Evolutionary conservation across 2,797 vertebrate genomes (phyloP), one percentile per base, ranked within the genome.

Genomic region (Pangasius macronema): DNA sequence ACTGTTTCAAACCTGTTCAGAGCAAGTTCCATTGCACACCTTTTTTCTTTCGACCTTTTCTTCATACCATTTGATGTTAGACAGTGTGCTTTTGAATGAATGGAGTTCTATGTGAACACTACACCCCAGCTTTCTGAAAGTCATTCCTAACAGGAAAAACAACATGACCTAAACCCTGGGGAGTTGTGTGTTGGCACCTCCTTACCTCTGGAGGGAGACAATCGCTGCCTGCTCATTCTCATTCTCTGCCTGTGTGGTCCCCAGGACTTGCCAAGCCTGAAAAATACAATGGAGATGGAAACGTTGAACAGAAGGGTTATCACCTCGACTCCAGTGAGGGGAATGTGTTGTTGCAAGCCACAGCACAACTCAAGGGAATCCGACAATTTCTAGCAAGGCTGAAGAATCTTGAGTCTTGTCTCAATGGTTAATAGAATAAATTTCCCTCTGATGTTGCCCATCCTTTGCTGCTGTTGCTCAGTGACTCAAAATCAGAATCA

Each of bases 201-300:
- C 91, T 92, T 96, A 99, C 99, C 98, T 99, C 95, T 99, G 99
- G 93, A 99, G 98, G 94, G 98, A 98, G 90, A 99, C 97, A 92
- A 99, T 99, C 2, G 99, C 99, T 93, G 97, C 97, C 90, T 99
- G 99, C 91, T 99, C 99, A 0, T 99, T 99, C 93, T 99, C 99
- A 91, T 99, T 99, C 94, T 99, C 98, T 33, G 99, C 99, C 90
- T 99, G 99, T 80, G 98, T 98, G 90, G 97, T 98, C 67, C 99
- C 98, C 89, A 99, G 94, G 91, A 98, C 97, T 92, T 99, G 98
- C 99, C 99, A 99, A 30, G 99, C 99, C 99, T 99, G 92, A 88
- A 89, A 90, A 92, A 87, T 68, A 92, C 88, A 93, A 90, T 39
- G 90, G 88, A 85, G 73, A 85, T 80, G 83, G 90, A 91, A 90